These are phyloP conservation scores for Drosophila gaucha DNA, from an alignment of 2,888 invertebrate genomes.

Conservation along the genomic window DNA sequence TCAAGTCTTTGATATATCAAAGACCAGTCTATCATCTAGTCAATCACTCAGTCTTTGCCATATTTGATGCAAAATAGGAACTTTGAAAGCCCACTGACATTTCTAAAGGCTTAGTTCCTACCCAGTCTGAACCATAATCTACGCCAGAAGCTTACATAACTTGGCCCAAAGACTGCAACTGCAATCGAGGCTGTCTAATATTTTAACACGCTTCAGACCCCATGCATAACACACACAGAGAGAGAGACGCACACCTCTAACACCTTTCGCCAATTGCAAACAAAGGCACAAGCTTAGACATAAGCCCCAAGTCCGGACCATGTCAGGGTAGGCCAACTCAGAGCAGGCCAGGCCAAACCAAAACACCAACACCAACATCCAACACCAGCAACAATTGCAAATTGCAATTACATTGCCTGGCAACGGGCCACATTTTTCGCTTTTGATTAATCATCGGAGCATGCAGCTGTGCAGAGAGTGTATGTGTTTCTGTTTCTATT, in stretches of 20 bases:
- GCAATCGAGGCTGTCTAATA: slow-evolving; percentile 46
- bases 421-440: slow-evolving; percentile 62
- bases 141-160: slow-evolving; percentile 50
- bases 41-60: not conserved
- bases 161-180: slow-evolving; percentile 35
- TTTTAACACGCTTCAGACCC: slow-evolving; percentile 47
- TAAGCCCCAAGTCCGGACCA: slow-evolving; percentile 15
- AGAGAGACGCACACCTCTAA: slow-evolving; percentile 39
- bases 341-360: slow-evolving; percentile 18
- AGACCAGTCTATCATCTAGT: not conserved
- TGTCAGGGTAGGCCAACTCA: slow-evolving; percentile 12
- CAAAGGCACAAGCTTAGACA: slow-evolving; percentile 47
- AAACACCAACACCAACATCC: slow-evolving; percentile 12
- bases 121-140: slow-evolving; percentile 18
- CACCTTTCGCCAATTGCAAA: slow-evolving; percentile 72
- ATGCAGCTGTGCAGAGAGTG: slow-evolving; percentile 54
- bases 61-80: slow-evolving; percentile 2
- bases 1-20: not conserved
- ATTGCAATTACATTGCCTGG: slow-evolving; percentile 69
- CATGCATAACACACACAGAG: slow-evolving; percentile 15
- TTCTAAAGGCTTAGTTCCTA: slow-evolving; percentile 10
- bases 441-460: slow-evolving; percentile 75
- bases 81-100: slow-evolving; percentile 17
- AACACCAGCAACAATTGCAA: slow-evolving; percentile 61
- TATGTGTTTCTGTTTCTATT: slow-evolving; percentile 29